These are phyloP conservation scores for Globodera rostochiensis DNA, from an alignment of 1,140 invertebrate genomes.

Conservation along the genomic window DNA sequence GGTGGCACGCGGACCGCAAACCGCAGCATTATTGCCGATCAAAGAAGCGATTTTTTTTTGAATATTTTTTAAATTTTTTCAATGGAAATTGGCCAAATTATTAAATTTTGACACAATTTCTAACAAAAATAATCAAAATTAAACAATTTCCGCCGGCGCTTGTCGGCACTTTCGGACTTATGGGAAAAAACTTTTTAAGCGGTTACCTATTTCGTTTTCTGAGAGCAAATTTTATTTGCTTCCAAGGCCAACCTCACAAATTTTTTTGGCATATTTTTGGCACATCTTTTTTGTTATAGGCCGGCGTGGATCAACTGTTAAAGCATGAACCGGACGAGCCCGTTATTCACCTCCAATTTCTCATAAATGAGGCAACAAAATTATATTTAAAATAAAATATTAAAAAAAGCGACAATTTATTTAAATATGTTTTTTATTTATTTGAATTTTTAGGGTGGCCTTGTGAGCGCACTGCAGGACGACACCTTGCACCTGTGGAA, in stretches of 20 bases:
- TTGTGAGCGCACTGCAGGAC: conserved; percentile 89
- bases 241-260: no score
- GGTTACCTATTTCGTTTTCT: no score
- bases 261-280: neutral
- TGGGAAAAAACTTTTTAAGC: no score
- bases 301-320: conserved; percentile 89
- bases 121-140: no score
- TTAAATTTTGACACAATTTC: neutral
- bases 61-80: neutral
- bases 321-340: conserved; percentile 73
- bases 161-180: no score
- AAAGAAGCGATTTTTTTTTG: no score
- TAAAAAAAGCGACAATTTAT: neutral
- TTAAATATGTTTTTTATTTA: conserved; percentile 10
- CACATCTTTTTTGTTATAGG: conserved; percentile 74
- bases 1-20: no score
- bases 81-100: neutral
- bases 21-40: no score
- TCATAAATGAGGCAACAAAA: conserved; percentile 80
- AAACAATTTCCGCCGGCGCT: no score
- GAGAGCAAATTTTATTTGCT: no score
- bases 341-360: conserved; percentile 86
- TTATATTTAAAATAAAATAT: conserved; percentile 9
- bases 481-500: conserved; percentile 95
- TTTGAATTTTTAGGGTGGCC: conserved; percentile 73